Evolutionary conservation across 2,888 invertebrate genomes (phyloP).

Genomic region (Lithophane leautieri): DNA sequence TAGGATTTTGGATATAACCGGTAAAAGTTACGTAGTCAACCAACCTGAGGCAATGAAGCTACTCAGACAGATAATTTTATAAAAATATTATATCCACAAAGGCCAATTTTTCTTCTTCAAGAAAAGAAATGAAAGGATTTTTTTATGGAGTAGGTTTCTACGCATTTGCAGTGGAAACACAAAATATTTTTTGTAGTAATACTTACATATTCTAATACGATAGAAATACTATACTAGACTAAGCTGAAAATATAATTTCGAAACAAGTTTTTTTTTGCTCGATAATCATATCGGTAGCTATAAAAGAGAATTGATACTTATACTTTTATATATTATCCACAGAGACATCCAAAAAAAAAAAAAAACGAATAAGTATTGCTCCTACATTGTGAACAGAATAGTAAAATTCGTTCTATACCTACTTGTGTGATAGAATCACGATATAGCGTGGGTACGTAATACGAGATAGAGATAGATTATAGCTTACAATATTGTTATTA

Average conservation of each 20-base stretch:
- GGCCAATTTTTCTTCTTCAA: no score
- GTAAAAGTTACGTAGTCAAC: conserved; percentile 3
- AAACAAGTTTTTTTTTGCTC: conserved; percentile 1
- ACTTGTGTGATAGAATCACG: background rate
- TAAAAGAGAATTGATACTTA: background rate
- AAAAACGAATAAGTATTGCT: conserved; percentile 8
- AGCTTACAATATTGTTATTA: no score
- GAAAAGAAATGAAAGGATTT: background rate
- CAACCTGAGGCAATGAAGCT: conserved; percentile 10
- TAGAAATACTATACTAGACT: conserved; percentile 3
- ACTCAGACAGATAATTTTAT: conserved; percentile 22
- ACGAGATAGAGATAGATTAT: background rate
- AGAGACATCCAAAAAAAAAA: conserved; percentile 12
- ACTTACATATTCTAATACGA: conserved; percentile 3
- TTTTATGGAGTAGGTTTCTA: background rate
- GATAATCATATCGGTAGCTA: background rate
- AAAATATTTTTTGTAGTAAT: conserved; percentile 3
- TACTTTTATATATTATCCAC: background rate
- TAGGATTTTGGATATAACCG: background rate
- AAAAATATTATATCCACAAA: conserved; percentile 15
- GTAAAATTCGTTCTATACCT: conserved; percentile 14
- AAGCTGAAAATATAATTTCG: conserved; percentile 10
- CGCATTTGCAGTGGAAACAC: conserved; percentile 14
- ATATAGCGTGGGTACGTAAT: background rate
- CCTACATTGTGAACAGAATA: conserved; percentile 4